Conservation (phyloP, 2,888 invertebrate species). For the Amphipoea lucens region DNA sequence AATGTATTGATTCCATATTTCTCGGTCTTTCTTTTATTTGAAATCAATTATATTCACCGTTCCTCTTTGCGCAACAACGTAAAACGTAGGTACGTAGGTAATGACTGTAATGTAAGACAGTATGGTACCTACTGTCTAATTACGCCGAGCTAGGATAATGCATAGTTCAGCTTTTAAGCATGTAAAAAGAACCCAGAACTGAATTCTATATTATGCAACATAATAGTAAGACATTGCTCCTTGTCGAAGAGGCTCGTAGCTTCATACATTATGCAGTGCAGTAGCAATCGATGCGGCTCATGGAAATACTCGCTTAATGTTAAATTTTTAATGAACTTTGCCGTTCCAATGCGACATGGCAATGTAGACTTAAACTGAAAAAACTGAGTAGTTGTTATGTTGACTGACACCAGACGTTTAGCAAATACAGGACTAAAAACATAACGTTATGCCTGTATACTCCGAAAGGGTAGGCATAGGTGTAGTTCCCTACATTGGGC, state of each 20-base stretch:
- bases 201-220: not conserved
- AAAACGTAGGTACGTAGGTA: not conserved
- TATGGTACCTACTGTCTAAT: not conserved
- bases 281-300: constrained; percentile 7
- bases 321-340: constrained; percentile 11
- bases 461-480: not conserved
- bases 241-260: not conserved
- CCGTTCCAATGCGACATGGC: not conserved
- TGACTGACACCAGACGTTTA: not conserved
- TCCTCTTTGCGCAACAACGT: not conserved
- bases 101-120: too few relatives aligned
- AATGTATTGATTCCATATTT: not conserved
- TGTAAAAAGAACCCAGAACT: not conserved
- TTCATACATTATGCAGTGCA: constrained; percentile 3
- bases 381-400: not conserved
- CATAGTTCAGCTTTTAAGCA: not conserved
- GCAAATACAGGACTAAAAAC: not conserved
- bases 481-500: not conserved
- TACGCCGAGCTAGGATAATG: not conserved
- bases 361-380: not conserved
- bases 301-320: constrained; percentile 16
- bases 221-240: not conserved
- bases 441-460: not conserved
- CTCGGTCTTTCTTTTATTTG: not conserved
- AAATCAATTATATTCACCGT: not conserved